A percentile compares a stretch with the other conserved stretches of the same genome.
Evolutionary conservation across 2,888 invertebrate species (phyloP).

Genomic region (Entomobrya multifasciata): DNA sequence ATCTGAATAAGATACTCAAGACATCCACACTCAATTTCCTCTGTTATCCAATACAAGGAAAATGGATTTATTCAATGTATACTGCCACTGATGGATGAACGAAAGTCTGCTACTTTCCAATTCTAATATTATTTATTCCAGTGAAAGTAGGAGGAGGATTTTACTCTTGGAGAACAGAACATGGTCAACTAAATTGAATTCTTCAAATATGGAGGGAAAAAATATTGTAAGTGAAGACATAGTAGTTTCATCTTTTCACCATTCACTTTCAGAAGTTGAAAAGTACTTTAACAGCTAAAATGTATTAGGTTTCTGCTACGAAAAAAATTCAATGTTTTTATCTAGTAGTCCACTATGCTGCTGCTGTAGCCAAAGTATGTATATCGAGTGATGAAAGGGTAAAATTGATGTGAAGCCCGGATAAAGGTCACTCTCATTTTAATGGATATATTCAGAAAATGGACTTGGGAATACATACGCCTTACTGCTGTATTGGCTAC

Average conservation of each 20-base stretch:
- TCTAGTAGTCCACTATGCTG: no score
- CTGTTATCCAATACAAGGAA: neutral
- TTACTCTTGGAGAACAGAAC: slow-evolving; percentile 19
- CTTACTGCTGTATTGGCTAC: neutral
- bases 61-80: slow-evolving; percentile 36
- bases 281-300: slow-evolving; percentile 23
- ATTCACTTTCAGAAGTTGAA: slow-evolving; percentile 34
- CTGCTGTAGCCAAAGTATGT: no score
- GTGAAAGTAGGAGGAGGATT: slow-evolving; percentile 8
- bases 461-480: slow-evolving; percentile 39
- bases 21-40: neutral
- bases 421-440: slow-evolving; percentile 72
- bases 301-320: neutral
- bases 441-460: slow-evolving; percentile 70
- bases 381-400: slow-evolving; percentile 67
- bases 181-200: slow-evolving; percentile 62
- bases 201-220: slow-evolving; percentile 34
- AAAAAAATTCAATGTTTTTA: slow-evolving; percentile 1
- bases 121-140: slow-evolving; percentile 45
- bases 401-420: slow-evolving; percentile 64
- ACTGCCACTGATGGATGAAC: neutral
- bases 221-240: slow-evolving; percentile 67
- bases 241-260: slow-evolving; percentile 21
- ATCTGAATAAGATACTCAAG: slow-evolving; percentile 32
- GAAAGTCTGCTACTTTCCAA: slow-evolving; percentile 11